Evolutionary conservation across 1,140 invertebrate genomes (phyloP).

Genomic region (Drosophila willistoni): DNA sequence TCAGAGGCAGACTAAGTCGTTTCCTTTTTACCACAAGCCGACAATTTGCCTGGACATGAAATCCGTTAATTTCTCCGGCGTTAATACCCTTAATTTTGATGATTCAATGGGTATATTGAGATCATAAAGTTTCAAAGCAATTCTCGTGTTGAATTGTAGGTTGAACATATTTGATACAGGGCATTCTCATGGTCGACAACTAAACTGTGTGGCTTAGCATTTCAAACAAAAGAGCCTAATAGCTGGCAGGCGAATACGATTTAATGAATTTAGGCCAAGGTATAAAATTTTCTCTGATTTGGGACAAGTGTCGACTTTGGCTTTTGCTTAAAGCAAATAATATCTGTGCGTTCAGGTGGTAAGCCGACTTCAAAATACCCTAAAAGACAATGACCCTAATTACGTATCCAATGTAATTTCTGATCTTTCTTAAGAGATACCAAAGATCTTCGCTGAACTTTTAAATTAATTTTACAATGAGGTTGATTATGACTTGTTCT

Average conservation of each 20-base stretch:
- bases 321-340: constrained; percentile 11
- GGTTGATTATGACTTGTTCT: background rate
- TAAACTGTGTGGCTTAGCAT: background rate
- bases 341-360: background rate
- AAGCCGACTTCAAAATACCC: background rate
- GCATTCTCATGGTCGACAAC: background rate
- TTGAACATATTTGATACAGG: background rate
- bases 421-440: no score
- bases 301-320: constrained; percentile 56
- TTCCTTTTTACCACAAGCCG: constrained; percentile 7
- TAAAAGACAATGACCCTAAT: background rate
- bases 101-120: no score
- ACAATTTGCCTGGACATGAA: constrained; percentile 32
- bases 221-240: constrained; percentile 25
- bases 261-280: constrained; percentile 69
- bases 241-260: constrained; percentile 42
- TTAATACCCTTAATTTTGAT: background rate
- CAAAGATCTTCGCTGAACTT: no score
- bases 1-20: background rate
- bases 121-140: background rate
- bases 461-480: no score
- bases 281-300: constrained; percentile 17
- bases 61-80: constrained; percentile 49
- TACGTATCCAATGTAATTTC: no score
- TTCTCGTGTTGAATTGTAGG: no score